These are phyloP conservation scores for Eulemur albifrons DNA, from an alignment of 2,797 vertebrate species.

Conservation along the genomic window DNA sequence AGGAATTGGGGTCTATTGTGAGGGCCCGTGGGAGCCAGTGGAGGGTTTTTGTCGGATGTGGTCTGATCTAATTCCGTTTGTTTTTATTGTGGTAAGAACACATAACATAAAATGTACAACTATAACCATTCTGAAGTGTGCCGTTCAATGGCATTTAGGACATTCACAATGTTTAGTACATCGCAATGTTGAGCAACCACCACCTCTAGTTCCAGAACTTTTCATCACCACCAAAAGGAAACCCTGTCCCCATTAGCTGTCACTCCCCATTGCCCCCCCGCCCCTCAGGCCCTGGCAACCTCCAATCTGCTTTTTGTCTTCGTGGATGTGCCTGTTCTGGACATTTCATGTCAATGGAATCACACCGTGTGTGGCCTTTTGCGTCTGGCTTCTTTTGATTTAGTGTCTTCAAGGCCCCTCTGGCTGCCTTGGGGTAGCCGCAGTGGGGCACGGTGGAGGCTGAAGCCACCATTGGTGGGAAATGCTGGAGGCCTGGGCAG, in stretches of 20 bases:
- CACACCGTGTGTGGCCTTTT: background rate
- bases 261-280: rapidly evolving
- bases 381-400: background rate
- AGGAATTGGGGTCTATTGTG: background rate
- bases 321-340: background rate
- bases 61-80: background rate
- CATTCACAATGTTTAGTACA: background rate
- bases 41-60: background rate
- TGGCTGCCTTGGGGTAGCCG: background rate
- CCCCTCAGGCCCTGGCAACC: background rate
- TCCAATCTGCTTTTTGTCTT: background rate
- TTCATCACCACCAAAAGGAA: background rate
- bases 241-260: background rate
- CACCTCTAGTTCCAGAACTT: background rate
- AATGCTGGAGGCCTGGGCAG: background rate
- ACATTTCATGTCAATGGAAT: background rate
- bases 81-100: background rate
- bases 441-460: background rate
- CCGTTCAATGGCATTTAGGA: background rate
- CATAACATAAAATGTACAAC: background rate
- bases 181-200: rapidly evolving
- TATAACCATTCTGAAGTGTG: background rate
- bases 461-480: background rate
- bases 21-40: background rate
- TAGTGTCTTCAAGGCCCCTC: background rate